A percentile compares a stretch with the other conserved stretches of the same genome.
Conservation (phyloP, 1,140 invertebrate genomes). For the Anastrepha ludens region DNA sequence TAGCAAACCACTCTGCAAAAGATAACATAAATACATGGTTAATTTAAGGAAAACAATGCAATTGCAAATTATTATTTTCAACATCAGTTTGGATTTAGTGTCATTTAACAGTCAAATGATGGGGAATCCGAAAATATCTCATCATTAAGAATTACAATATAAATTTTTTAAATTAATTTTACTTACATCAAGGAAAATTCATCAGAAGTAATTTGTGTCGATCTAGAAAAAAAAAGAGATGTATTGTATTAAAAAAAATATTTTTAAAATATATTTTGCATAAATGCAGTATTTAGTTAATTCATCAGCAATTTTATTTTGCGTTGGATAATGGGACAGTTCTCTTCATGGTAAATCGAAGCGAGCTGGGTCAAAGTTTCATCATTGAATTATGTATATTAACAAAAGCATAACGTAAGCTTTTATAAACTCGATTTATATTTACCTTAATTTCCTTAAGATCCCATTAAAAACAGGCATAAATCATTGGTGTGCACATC, state of each 20-base stretch:
- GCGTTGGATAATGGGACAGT: conserved; percentile 66
- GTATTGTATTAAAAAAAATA: neutral
- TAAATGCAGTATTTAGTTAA: neutral
- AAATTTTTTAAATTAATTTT: neutral
- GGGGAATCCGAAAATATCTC: conserved; percentile 57
- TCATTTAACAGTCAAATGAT: conserved; percentile 59
- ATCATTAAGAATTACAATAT: conserved; percentile 49
- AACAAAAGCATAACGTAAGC: too few relatives aligned
- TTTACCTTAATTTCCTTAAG: too few relatives aligned
- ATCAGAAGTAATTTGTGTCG: too few relatives aligned
- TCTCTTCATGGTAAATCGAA: conserved; percentile 67
- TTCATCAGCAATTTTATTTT: conserved; percentile 59
- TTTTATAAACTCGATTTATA: neutral
- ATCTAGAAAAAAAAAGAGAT: neutral
- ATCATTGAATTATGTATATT: conserved; percentile 3
- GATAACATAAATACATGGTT: neutral
- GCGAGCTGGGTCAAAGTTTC: conserved; percentile 66
- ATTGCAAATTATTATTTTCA: neutral
- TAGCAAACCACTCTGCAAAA: neutral
- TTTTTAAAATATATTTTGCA: neutral
- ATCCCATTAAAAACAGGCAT: too few relatives aligned
- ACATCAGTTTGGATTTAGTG: conserved; percentile 55
- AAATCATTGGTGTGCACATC: too few relatives aligned
- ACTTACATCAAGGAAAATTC: neutral
- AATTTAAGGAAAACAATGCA: neutral